Conservation (phyloP, 2,888 invertebrate genomes). For the Priapulus caudatus region DNA sequence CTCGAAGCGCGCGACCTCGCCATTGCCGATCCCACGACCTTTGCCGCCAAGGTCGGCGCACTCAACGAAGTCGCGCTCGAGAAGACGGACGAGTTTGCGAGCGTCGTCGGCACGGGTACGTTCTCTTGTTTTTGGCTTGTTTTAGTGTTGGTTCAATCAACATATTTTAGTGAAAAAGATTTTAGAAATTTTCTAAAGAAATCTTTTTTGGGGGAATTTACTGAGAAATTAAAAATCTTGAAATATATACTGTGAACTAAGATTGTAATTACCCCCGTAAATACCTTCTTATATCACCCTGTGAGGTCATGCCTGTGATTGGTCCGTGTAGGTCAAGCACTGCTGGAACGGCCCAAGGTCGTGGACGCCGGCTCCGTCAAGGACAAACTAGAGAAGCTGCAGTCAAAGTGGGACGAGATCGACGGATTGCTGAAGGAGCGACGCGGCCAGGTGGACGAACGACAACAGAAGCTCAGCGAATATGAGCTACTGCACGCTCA, state of each 20-base stretch:
- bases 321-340: conserved; percentile 37
- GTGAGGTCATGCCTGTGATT: conserved; percentile 21
- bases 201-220: too few species aligned
- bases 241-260: too few species aligned
- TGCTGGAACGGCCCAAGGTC: conserved; percentile 48
- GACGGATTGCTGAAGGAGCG: conserved; percentile 69
- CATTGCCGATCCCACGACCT: not conserved
- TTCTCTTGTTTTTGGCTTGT: too few species aligned
- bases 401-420: conserved; percentile 78
- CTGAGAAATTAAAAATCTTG: too few species aligned
- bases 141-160: too few species aligned
- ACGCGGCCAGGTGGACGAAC: conserved; percentile 63
- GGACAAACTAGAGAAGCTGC: conserved; percentile 56
- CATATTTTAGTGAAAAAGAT: too few species aligned
- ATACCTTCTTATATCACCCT: not conserved
- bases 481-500: conserved; percentile 72
- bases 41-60: not conserved
- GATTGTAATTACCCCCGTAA: not conserved
- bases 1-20: conserved; percentile 21
- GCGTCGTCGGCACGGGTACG: not conserved
- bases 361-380: conserved; percentile 70
- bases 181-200: too few species aligned
- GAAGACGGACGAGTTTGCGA: not conserved
- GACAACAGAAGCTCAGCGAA: conserved; percentile 69
- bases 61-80: too few species aligned